Base-by-base conservation (phyloP, 2,888 invertebrate genomes). In the Ethmia dodecea region DNA sequence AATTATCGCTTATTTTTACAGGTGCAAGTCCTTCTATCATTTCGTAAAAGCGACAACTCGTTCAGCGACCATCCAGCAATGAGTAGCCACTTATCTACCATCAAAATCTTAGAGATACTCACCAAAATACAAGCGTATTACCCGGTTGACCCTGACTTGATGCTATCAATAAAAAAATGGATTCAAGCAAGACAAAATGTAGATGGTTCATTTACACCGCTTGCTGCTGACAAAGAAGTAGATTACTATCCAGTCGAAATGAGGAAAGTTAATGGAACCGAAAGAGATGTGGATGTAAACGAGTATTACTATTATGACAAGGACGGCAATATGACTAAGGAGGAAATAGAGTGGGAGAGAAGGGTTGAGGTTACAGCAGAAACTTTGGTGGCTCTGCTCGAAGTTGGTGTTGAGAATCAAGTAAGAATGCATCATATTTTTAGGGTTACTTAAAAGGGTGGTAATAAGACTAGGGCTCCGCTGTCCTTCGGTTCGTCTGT, bases 31-130 rank as follows among this genome's bases (percentile, higher is more conserved):
- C 78, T 91, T 4, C 66, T 91, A 1, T 88, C 89, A 0, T 91
- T 90, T 66, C 81, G 89, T 5, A 90, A 89, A 59, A 81, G 69
- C n/a, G 91, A 91, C 59, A 89, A 89, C 47, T 91, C 90, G 0
- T 91, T 91, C 60, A 90, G 91, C 37, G 91, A 91, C 37, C 91
- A 91, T 42, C 90, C 88, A 41, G 88, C 88, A 49, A 79, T 90
- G 55, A 88, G 88, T 37, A 90, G 90, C 46, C 90, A 90, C 45
- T 66, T 88, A 39, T 86, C 88, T 0, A 90, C 91, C 0, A 86
- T 91, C 2, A 83, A 87, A 48, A 88, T 88, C 10, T 59, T 91
- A 5, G 89, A 90, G 56, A 88, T 89, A 3, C 66, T 91, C 0
- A 78, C 88, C 2, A 89, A 88, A 60, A 88, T 89, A 13, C 91